Evolutionary conservation across 2,797 vertebrate genomes (phyloP), one percentile per base, ranked within the genome.

Genomic region (Acanthurus lineatus): DNA sequence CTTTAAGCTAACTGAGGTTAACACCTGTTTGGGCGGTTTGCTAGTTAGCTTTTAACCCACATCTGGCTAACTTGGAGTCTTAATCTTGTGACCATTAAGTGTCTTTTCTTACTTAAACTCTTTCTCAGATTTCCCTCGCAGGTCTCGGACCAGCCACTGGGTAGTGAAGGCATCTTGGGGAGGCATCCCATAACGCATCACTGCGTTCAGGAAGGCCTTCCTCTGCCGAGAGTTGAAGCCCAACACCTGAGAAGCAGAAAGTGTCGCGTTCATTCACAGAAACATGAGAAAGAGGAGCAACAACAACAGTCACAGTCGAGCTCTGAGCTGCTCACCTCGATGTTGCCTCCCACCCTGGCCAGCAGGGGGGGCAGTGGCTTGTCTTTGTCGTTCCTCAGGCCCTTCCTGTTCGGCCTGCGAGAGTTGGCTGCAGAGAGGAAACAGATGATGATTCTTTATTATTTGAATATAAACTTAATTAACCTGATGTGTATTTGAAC

Each of bases 121-220:
- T 38, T 98, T 99, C 90, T 99, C 98, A 12, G 98, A 98, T 77
- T 99, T 99, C 87, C 98, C 98, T 63, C 98, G 96, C 64, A 99
- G 95, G 88, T 99, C 98, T 75, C 98, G 92, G 84, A 99, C 98
- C 83, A 99, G 96, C 98, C 98, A 99, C 86, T 99, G 98, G 16
- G 98, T 99, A 76, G 98, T 99, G 90, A 99, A 99, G 80, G 98
- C 98, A 69, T 99, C 98, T 83, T 99, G 98, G 4, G 98, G 98
- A 0, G 98, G 98, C 98, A 99, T 99, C 82, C 98, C 98, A 40
- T 99, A 99, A 77, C 98, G 97, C 98, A 99, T 99, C 87, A 99
- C 99, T 6, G 98, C 98, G 25, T 99, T 99, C 85, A 99, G 94
- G 95, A 99, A 99, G 53, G 98, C 98, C 92, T 99, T 99, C 90